A percentile compares a stretch with the other conserved stretches of the same genome.
These are phyloP conservation scores for Resseliella maxima DNA, from an alignment of 2,888 invertebrate species.

Conservation along the genomic window DNA sequence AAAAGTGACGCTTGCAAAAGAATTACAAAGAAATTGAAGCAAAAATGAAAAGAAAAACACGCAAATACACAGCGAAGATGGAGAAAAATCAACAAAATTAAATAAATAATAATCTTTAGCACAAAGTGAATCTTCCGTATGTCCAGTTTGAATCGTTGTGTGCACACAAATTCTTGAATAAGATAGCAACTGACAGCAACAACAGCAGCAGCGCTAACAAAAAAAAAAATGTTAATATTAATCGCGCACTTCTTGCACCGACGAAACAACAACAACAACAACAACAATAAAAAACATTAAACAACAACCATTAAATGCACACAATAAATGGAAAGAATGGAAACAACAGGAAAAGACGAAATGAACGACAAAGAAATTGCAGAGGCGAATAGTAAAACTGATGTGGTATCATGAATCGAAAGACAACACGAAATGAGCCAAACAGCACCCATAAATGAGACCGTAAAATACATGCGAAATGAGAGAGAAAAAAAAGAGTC, in stretches of 20 bases:
- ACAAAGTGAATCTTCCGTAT: conserved; percentile 48
- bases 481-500: background rate
- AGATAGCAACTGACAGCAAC: background rate
- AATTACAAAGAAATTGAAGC: conserved; percentile 32
- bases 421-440: conserved; percentile 42
- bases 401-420: conserved; percentile 31
- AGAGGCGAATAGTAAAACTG: conserved; percentile 45
- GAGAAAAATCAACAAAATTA: conserved; percentile 47
- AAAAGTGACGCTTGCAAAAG: conserved; percentile 38
- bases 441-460: conserved; percentile 51
- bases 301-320: conserved; percentile 49
- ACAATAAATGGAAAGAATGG: background rate
- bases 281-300: background rate
- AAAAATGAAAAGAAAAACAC: background rate
- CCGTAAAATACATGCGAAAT: background rate
- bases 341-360: conserved; percentile 22
- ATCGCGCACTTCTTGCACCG: conserved; percentile 13
- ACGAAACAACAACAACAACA: no score
- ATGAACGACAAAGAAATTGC: conserved; percentile 51
- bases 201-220: background rate
- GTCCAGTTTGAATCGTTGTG: conserved; percentile 6
- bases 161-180: background rate
- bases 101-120: conserved; percentile 54
- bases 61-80: background rate
- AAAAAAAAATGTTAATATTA: conserved; percentile 47